Evolutionary conservation across 1,140 invertebrate genomes (phyloP), one percentile per base, ranked within the genome.

Genomic region (Acyrthosiphon pisum): DNA sequence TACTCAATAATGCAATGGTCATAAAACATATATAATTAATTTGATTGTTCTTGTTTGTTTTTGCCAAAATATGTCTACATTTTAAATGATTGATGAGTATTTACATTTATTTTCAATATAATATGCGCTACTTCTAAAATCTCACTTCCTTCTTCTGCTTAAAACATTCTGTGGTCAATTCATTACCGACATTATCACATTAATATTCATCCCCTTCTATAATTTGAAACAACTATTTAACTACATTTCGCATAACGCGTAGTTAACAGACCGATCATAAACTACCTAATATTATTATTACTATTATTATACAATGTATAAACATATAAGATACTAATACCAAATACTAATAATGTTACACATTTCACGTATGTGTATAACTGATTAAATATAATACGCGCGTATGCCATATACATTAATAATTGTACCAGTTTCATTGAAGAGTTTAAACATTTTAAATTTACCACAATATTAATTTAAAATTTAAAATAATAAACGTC

Each of bases 371-470:
- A 76, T n/a, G 60, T 76, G 11, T 76, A 35, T 60, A 14, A 60
- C 30, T 60, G 56, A 60, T 76, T 76, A 35, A 76, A 76, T 76
- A 76, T n/a, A n/a, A n/a, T 35, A 76, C 14, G n/a, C 60, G 0
- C n/a, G n/a, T 20, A 76, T 6, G 14, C n/a, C n/a, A 76, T 76
- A 0, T n/a, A 76, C 4, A 76, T n/a, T 76, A 76, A 76, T 76
- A 76, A 76, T 76, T 76, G 60, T n/a, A n/a, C 60, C 60, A 76
- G 60, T 76, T 76, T 76, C 60, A 76, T 76, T 76, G 60, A 76
- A 76, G 60, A 35, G 14, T 76, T 68, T 68, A 11, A 30, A 68
- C 11, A 68, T 68, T 76, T 76, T 76, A 6, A 35, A 76, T 76
- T 76, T n/a, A 76, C n/a, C n/a, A 76, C 60, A n/a, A 76, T 76